Conservation (phyloP, 2,888 invertebrate species). For the Leistus spinibarbis region DNA sequence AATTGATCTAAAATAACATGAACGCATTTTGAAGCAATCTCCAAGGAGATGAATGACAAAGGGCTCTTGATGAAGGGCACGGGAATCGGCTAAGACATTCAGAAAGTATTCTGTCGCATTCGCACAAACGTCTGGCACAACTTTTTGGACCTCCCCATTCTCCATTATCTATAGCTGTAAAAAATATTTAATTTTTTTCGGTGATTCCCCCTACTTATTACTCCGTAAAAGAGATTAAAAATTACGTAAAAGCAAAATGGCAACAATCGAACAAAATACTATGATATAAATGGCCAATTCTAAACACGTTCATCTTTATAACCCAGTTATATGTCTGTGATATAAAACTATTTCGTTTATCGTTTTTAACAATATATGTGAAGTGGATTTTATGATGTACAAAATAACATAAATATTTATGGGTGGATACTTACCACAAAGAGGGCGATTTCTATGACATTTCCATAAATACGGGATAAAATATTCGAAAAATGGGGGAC, state of each 20-base stretch:
- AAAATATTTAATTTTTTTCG: too few relatives aligned
- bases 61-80: slow-evolving; percentile 73
- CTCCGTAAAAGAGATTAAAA: too few relatives aligned
- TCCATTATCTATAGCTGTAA: slow-evolving; percentile 63
- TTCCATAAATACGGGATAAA: slow-evolving; percentile 89
- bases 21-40: slow-evolving; percentile 76
- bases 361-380: neutral
- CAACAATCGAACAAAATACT: neutral
- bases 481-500: slow-evolving; percentile 81
- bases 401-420: neutral
- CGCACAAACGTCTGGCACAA: slow-evolving; percentile 80
- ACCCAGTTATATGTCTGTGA: neutral
- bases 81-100: slow-evolving; percentile 77
- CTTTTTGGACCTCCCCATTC: slow-evolving; percentile 65
- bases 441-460: slow-evolving; percentile 76
- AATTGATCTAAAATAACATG: slow-evolving; percentile 57
- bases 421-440: slow-evolving; percentile 77
- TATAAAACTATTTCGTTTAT: neutral
- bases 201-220: too few relatives aligned
- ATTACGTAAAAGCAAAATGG: neutral
- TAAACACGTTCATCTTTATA: neutral
- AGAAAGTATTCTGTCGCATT: slow-evolving; percentile 80
- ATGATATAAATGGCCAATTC: neutral
- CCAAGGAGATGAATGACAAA: slow-evolving; percentile 76
- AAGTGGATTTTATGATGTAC: neutral